Base-by-base conservation (phyloP, 2,113 vertebrate species). In the Pontoporia blainvillei region DNA sequence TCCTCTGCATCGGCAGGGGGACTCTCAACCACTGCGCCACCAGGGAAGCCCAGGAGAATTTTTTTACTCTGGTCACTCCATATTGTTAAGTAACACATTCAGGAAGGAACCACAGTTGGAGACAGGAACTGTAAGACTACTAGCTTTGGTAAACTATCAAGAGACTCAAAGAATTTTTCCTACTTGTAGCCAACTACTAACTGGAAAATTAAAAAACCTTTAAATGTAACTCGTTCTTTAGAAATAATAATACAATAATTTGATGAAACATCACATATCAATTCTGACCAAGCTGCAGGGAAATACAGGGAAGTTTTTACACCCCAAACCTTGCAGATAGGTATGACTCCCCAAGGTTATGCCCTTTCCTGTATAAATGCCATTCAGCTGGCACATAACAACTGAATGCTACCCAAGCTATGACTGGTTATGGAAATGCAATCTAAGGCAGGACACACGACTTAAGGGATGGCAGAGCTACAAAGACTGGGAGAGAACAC, bases 81-180 rank as follows among this genome's bases (percentile, higher is more conserved):
- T 87, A 84, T 27, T 82, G 49, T 81, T 85, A 84, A 41, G 23
- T 69, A 94, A 39, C 62, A 71, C 8, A 85, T 92, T 90, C 73
- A 95, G 44, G 44, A 89, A 93, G 8, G 15, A 81, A 54, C 62
- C 46, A 71, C 3, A 83, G 90, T 4, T n/a, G 59, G 66, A n/a
- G 7, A 72, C 54, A 62, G 39, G 62, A 13, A 93, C 9, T 82
- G 2, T 29, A 59, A 88, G 62, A 85, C 14, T 69, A 23, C 46
- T n/a, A 85, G 81, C 61, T 94, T 85, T 95, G 72, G 23, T 66
- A 86, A 93, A 61, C 71, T 54, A 94, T 49, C 11, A 93, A 34
- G 5, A 92, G 41, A 89, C 36, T 86, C 67, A 39, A 49, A 90
- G 27, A 72, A 31, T 67, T 83, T 78, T 90, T 88, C 41, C 76